Percentiles rank a stretch among this genome's conserved stretches.
Conservation (phyloP, 2,113 vertebrate genomes). For the Brachypodius melanocephalos region DNA sequence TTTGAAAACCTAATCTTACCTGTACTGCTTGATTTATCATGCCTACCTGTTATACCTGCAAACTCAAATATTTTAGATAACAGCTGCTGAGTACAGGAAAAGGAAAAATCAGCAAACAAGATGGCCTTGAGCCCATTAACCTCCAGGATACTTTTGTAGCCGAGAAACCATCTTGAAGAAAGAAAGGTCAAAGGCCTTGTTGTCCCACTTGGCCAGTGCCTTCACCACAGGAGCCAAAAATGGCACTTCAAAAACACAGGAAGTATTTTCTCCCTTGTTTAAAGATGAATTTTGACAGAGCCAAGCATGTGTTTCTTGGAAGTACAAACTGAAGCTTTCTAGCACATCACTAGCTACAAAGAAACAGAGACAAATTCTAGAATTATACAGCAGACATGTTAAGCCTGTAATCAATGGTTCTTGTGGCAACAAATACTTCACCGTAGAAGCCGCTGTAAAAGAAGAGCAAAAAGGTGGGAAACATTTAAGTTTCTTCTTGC, state of each 20-base stretch:
- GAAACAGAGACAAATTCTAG: neutral
- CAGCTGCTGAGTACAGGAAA: neutral
- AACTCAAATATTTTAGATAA: neutral
- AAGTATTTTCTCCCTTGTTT: neutral
- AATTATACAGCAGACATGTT: neutral
- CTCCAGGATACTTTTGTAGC: neutral
- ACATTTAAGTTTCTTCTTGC: neutral
- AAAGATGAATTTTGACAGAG: neutral
- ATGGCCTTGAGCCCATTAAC: neutral
- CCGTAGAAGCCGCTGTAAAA: neutral
- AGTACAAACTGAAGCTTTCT: neutral
- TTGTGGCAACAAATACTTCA: neutral
- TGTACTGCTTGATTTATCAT: neutral
- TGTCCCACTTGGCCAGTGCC: neutral
- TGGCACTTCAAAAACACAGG: neutral
- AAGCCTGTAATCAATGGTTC: neutral
- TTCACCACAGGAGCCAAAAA: neutral
- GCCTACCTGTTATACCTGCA: neutral
- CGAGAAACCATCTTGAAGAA: neutral
- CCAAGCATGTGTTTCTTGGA: neutral
- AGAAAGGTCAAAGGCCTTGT: neutral
- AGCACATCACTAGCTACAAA: neutral
- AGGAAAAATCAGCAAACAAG: neutral
- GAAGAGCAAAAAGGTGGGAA: neutral
- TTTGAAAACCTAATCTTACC: neutral